These are phyloP conservation scores for Sarcophaga rosellei DNA, from an alignment of 2,888 invertebrate genomes.

Conservation along the genomic window DNA sequence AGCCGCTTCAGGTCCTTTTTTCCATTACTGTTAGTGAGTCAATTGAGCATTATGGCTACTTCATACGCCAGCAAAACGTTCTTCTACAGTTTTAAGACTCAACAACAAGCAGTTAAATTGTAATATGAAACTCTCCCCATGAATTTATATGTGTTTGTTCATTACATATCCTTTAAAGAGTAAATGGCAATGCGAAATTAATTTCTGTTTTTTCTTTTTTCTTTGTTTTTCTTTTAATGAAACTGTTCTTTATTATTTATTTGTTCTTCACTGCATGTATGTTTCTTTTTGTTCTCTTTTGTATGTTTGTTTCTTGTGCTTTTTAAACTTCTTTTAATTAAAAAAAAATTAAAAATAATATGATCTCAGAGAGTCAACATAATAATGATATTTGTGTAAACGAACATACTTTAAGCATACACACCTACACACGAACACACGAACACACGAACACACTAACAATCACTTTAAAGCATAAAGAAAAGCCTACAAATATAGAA, in stretches of 20 bases:
- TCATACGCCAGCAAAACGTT: no score
- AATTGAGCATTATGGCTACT: no score
- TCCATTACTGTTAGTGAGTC: no score
- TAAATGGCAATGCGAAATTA: background rate
- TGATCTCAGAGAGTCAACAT: constrained; percentile 29
- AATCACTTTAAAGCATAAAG: no score
- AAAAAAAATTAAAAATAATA: constrained; percentile 3
- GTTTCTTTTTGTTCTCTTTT: background rate
- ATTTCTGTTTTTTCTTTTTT: background rate
- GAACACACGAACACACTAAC: no score
- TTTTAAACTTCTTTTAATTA: constrained; percentile 50
- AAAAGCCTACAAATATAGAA: background rate
- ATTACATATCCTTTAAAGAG: no score
- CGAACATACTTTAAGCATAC: background rate
- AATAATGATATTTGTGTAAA: constrained; percentile 45
- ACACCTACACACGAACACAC: background rate
- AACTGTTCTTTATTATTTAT: background rate
- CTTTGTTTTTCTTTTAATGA: background rate
- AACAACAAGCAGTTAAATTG: no score
- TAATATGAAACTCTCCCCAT: no score
- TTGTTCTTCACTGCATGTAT: background rate
- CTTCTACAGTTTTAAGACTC: no score
- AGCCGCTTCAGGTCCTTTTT: no score
- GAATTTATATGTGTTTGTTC: no score
- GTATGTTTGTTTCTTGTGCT: constrained; percentile 14